Percentiles rank a stretch among this genome's conserved stretches.
These are phyloP conservation scores for Scaptomyza graminum DNA, from an alignment of 1,140 invertebrate species.

Conservation along the genomic window DNA sequence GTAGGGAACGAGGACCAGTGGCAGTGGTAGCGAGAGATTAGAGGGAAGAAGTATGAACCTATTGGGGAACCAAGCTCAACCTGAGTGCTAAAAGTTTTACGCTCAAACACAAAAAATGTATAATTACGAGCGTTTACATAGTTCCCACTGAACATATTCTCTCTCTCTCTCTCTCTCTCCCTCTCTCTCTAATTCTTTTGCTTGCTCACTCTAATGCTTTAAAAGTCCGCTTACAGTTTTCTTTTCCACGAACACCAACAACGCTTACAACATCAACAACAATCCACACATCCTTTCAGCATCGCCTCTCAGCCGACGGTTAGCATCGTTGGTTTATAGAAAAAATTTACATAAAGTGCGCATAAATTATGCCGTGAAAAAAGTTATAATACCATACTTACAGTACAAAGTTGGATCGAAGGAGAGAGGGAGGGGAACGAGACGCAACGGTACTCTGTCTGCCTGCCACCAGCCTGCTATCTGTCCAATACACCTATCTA, in stretches of 20 bases:
- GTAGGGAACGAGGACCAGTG: no score
- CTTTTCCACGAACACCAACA: constrained; percentile 31
- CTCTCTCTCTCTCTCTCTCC: background rate
- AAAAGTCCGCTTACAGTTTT: constrained; percentile 44
- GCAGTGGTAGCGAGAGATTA: background rate
- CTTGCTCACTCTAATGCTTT: background rate
- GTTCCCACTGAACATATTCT: constrained; percentile 10
- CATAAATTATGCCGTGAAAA: constrained; percentile 59
- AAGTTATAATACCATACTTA: constrained; percentile 62
- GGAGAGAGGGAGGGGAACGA: background rate
- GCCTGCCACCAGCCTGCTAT: constrained; percentile 26
- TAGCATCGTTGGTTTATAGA: constrained; percentile 44
- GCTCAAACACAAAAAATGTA: constrained; percentile 43
- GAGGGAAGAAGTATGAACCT: constrained; percentile 1
- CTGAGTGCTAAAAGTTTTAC: constrained; percentile 46
- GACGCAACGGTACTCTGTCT: background rate
- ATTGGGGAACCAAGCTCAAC: constrained; percentile 28
- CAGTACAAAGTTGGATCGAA: constrained; percentile 16
- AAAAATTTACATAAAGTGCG: constrained; percentile 59
- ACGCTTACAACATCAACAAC: background rate
- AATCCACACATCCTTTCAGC: constrained; percentile 35
- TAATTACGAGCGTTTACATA: constrained; percentile 47
- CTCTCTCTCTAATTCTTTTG: background rate
- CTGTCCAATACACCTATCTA: constrained; percentile 25
- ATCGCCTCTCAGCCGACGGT: constrained; percentile 15